Conservation (phyloP, 1,140 invertebrate species). For the Papilio machaon region DNA sequence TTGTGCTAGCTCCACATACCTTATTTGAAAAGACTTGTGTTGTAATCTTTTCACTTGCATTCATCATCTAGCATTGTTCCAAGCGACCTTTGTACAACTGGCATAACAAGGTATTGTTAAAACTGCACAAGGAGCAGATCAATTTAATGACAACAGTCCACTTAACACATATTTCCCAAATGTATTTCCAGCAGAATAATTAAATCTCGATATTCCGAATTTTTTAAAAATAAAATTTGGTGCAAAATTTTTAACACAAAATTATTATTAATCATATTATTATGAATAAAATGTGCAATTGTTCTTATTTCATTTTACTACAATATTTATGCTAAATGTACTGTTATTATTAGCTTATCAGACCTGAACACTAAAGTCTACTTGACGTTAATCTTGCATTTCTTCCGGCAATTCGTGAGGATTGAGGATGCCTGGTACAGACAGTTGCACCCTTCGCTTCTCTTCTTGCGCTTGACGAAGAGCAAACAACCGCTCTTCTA, state of each 20-base stretch:
- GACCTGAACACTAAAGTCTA: constrained; percentile 49
- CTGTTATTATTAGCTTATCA: constrained; percentile 66
- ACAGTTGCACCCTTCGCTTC: constrained; percentile 95
- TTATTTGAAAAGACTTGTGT: constrained; percentile 55
- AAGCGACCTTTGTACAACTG: constrained; percentile 75
- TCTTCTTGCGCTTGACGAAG: constrained; percentile 95
- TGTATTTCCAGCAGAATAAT: neutral
- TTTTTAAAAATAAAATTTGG: constrained; percentile 15
- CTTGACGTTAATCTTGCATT: constrained; percentile 93
- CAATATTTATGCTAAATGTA: constrained; percentile 58
- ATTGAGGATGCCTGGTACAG: constrained; percentile 98
- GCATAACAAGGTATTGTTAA: constrained; percentile 72
- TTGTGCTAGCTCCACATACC: constrained; percentile 74
- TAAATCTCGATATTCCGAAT: constrained; percentile 21
- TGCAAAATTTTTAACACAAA: constrained; percentile 8
- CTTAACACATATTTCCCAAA: constrained; percentile 44
- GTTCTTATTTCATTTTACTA: constrained; percentile 37
- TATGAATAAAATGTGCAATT: constrained; percentile 29
- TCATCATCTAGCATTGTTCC: constrained; percentile 75
- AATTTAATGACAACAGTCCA: constrained; percentile 70
- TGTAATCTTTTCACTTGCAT: constrained; percentile 70
- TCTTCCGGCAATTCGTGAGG: constrained; percentile 98
- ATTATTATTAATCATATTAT: constrained; percentile 13
- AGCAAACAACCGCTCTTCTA: constrained; percentile 96
- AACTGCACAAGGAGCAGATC: constrained; percentile 65